A percentile compares a stretch with the other conserved stretches of the same genome.
Conservation (phyloP, 2,113 vertebrate species). For the Sapayoa aenigma region DNA sequence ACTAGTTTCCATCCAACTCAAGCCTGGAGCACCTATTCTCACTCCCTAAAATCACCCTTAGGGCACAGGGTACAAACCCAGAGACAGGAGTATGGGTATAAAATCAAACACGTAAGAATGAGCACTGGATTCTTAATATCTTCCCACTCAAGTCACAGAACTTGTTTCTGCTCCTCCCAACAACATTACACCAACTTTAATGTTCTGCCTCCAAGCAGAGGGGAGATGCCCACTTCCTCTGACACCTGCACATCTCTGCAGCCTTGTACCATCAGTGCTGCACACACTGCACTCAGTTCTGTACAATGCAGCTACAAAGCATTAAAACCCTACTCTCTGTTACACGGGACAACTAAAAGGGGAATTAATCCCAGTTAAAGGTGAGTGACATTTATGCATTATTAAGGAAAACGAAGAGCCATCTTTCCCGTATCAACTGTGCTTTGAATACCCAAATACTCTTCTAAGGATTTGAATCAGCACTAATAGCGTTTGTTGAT, state of each 20-base stretch:
- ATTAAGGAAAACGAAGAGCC: background rate
- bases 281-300: background rate
- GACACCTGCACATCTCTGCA: background rate
- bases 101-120: rapidly evolving
- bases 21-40: background rate
- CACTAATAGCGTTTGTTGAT: slow-evolving; percentile 21
- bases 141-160: background rate
- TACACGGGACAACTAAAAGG: background rate
- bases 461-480: slow-evolving; percentile 22
- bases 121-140: background rate
- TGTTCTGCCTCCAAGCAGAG: background rate
- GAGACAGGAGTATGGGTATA: background rate
- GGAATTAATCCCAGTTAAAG: slow-evolving; percentile 15
- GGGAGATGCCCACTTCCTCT: background rate
- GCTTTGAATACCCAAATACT: background rate
- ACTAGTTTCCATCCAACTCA: background rate
- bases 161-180: background rate
- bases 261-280: background rate
- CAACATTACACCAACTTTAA: background rate
- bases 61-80: background rate
- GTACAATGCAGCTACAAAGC: background rate
- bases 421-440: slow-evolving; percentile 12
- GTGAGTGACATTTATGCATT: slow-evolving; percentile 48
- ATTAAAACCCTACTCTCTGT: background rate
- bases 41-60: background rate